Percentiles rank a stretch among this genome's conserved stretches.
These are phyloP conservation scores for Drosophila burlai DNA, from an alignment of 1,140 invertebrate species.

Conservation along the genomic window DNA sequence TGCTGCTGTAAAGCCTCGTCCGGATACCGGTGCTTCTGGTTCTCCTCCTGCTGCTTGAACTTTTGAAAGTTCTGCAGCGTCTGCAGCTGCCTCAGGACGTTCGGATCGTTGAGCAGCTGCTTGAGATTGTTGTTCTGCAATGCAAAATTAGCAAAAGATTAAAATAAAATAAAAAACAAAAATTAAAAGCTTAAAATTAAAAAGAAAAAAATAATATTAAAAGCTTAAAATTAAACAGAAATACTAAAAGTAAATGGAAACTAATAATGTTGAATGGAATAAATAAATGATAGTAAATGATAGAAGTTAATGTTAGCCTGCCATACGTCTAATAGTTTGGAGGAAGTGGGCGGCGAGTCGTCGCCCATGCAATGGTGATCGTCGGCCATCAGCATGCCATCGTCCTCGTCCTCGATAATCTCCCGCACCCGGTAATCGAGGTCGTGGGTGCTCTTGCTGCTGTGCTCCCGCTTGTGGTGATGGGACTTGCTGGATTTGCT, in stretches of 20 bases:
- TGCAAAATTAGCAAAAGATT: not conserved
- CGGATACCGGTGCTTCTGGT: conserved; percentile 90
- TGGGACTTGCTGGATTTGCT: conserved; percentile 64
- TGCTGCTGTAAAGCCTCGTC: conserved; percentile 93
- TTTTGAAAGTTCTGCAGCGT: conserved; percentile 86
- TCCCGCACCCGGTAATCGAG: conserved; percentile 71
- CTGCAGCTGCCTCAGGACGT: conserved; percentile 89
- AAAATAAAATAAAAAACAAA: no score
- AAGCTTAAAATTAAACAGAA: conserved; percentile 24
- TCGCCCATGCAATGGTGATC: conserved; percentile 77
- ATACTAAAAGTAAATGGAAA: conserved; percentile 25
- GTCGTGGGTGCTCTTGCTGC: conserved; percentile 67
- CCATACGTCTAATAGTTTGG: conserved; percentile 72
- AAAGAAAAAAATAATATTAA: no score
- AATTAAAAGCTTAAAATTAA: no score
- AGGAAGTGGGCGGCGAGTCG: conserved; percentile 68
- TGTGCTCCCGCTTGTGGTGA: conserved; percentile 71
- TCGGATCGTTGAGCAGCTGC: conserved; percentile 87
- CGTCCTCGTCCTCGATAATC: conserved; percentile 68
- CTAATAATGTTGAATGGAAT: conserved; percentile 4
- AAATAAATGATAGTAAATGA: not conserved
- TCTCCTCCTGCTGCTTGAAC: conserved; percentile 89
- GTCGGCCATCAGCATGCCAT: conserved; percentile 62
- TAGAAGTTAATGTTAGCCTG: not conserved
- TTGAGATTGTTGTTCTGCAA: conserved; percentile 82